Percentiles rank a stretch among this genome's conserved stretches.
These are phyloP conservation scores for Nemotelus pantherinus DNA, from an alignment of 2,888 invertebrate species.

Conservation along the genomic window DNA sequence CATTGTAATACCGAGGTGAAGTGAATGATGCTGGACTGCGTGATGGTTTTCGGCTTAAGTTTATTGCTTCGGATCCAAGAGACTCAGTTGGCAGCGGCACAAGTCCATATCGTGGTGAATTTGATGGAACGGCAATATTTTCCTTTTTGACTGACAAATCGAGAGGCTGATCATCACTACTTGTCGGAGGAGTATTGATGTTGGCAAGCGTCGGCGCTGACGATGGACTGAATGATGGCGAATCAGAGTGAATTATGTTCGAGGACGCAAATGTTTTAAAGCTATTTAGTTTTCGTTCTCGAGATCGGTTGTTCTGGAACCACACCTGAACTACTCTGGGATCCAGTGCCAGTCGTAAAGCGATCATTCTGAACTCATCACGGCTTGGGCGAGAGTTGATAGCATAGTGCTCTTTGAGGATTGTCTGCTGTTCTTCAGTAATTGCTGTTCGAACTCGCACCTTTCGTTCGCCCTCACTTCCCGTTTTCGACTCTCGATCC, in stretches of 20 bases:
- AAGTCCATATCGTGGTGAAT: constrained; percentile 70
- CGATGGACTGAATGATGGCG: constrained; percentile 51
- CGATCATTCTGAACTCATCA: constrained; percentile 91
- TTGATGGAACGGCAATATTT: constrained; percentile 66
- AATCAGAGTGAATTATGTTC: constrained; percentile 37
- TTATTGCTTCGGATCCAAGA: constrained; percentile 75
- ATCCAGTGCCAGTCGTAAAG: constrained; percentile 78
- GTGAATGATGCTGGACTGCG: constrained; percentile 71
- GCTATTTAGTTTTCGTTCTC: constrained; percentile 78
- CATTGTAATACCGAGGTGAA: constrained; percentile 61
- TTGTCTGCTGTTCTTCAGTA: constrained; percentile 90
- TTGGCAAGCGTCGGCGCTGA: constrained; percentile 46
- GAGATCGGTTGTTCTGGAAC: constrained; percentile 95
- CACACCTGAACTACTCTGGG: constrained; percentile 90
- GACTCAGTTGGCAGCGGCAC: constrained; percentile 70
- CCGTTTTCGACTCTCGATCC: constrained; percentile 67
- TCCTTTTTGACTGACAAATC: constrained; percentile 89
- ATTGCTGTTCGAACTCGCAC: constrained; percentile 93
- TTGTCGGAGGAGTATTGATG: constrained; percentile 59
- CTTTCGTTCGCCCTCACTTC: constrained; percentile 76
- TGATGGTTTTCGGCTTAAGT: constrained; percentile 77
- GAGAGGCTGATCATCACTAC: constrained; percentile 78
- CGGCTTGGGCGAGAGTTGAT: constrained; percentile 93
- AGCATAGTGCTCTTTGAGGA: constrained; percentile 89
- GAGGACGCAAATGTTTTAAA: constrained; percentile 58